Evolutionary conservation across 1,140 invertebrate genomes (phyloP).

Genomic region (Bradysia coprophila): DNA sequence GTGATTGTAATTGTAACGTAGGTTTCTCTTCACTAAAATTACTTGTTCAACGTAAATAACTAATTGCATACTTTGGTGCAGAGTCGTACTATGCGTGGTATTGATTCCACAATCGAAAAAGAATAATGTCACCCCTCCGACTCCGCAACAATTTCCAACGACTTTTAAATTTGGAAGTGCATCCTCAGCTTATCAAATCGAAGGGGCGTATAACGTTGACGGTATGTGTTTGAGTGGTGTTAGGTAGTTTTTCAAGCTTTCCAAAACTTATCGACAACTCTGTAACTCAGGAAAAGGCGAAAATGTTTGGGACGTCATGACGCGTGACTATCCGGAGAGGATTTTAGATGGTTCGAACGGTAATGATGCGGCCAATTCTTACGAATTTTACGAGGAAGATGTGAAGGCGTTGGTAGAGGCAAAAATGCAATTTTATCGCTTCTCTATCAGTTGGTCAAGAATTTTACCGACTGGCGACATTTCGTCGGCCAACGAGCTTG

Average conservation of each 20-base stretch:
- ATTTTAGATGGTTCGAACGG: conserved; percentile 26
- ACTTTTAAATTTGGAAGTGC: conserved; percentile 32
- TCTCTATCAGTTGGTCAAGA: conserved; percentile 34
- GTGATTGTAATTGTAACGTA: no score
- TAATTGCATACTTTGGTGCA: no score
- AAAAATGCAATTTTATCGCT: conserved; percentile 21
- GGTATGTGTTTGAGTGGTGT: conserved; percentile 27
- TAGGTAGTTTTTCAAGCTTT: conserved; percentile 9
- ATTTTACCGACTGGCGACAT: conserved; percentile 33
- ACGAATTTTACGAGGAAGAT: conserved; percentile 29
- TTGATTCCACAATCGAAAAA: no score
- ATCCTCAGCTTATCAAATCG: conserved; percentile 33
- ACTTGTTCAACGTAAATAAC: no score
- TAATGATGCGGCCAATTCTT: conserved; percentile 30
- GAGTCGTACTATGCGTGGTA: no score
- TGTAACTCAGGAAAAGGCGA: conserved; percentile 28
- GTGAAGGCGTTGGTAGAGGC: conserved; percentile 21
- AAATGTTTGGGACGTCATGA: conserved; percentile 34
- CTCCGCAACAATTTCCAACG: conserved; percentile 33
- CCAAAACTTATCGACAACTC: background rate
- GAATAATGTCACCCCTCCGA: no score
- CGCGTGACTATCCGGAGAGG: conserved; percentile 25
- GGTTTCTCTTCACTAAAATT: no score
- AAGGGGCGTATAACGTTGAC: conserved; percentile 34
- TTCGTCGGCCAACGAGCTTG: conserved; percentile 31